A percentile compares a stretch with the other conserved stretches of the same genome.
Conservation (phyloP, 2,113 vertebrate species). For the Paradoxurus hermaphroditus region DNA sequence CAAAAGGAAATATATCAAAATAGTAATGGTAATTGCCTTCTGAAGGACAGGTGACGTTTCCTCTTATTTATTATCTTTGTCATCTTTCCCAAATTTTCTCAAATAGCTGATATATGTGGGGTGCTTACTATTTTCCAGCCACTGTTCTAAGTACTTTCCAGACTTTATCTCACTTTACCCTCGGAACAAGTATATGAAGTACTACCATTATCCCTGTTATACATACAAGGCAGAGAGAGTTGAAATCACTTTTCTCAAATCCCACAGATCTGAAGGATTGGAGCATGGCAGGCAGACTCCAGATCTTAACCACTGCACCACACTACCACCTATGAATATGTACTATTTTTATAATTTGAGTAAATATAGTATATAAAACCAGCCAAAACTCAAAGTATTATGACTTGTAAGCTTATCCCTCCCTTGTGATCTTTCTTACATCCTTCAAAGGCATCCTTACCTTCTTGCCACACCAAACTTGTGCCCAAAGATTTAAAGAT, state of each 20-base stretch:
- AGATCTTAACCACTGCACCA: neutral
- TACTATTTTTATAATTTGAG: neutral
- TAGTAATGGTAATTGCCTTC: neutral
- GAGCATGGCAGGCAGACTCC: neutral
- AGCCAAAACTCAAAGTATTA: neutral
- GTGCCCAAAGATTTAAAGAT: slow-evolving; percentile 13
- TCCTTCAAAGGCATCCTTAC: neutral
- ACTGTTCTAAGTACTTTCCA: neutral
- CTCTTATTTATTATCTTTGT: neutral
- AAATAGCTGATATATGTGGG: neutral
- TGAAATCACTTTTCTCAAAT: neutral
- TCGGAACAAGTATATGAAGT: neutral
- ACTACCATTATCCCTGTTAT: neutral
- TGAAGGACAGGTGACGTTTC: neutral
- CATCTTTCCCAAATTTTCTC: neutral
- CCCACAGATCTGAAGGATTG: neutral
- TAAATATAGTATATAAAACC: neutral
- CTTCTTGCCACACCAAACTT: neutral
- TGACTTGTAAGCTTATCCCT: neutral
- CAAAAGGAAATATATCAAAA: neutral
- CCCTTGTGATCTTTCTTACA: neutral
- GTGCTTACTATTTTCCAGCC: neutral
- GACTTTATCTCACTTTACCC: neutral
- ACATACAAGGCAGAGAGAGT: neutral
- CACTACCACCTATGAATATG: neutral